These are phyloP conservation scores for Bubo blakistoni DNA, from an alignment of 2,113 vertebrate species.

Conservation along the genomic window DNA sequence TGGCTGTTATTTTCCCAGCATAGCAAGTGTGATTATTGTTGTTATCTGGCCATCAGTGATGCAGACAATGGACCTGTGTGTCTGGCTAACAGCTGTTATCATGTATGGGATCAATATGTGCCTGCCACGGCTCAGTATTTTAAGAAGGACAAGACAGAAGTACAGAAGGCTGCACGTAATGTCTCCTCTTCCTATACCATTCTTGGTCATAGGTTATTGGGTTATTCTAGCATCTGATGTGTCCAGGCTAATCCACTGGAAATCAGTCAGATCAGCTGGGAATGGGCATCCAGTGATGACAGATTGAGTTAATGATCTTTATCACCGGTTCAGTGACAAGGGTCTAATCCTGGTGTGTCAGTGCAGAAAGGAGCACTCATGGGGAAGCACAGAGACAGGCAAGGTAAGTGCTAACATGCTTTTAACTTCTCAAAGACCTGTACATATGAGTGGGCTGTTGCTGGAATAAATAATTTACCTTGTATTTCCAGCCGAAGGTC, in stretches of 20 bases:
- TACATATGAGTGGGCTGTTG: background rate
- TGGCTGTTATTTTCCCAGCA: background rate
- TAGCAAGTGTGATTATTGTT: background rate
- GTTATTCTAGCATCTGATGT: background rate
- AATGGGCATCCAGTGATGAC: conserved; percentile 2
- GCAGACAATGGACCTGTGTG: background rate
- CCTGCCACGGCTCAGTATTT: background rate
- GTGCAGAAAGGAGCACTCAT: background rate
- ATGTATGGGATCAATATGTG: background rate
- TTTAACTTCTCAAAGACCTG: background rate
- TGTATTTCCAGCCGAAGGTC: background rate
- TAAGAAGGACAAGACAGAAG: background rate
- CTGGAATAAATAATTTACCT: background rate
- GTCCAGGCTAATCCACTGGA: background rate
- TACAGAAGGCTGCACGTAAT: background rate
- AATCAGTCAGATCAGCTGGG: conserved; percentile 37
- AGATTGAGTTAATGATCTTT: conserved; percentile 45
- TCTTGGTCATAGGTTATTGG: background rate
- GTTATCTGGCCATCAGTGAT: background rate
- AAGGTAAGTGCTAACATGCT: background rate
- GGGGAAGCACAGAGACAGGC: background rate
- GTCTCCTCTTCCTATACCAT: background rate
- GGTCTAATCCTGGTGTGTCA: conserved; percentile 19
- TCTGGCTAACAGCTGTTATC: background rate
- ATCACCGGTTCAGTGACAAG: background rate